Percentiles rank a stretch among this genome's conserved stretches.
Evolutionary conservation across 2,797 vertebrate species (phyloP).

Genomic region (Gadopsis bispinosus): DNA sequence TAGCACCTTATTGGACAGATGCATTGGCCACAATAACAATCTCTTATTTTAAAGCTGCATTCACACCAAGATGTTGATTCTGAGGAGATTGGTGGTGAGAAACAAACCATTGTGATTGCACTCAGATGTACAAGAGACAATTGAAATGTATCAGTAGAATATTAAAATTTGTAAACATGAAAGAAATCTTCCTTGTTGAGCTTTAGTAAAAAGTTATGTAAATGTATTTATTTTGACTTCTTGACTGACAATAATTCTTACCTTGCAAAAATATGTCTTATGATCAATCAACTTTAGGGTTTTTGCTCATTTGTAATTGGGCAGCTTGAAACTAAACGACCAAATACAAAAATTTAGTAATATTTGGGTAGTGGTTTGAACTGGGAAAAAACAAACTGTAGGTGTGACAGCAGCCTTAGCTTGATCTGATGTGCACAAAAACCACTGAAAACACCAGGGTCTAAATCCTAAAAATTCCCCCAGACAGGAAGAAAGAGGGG

Average conservation of each 20-base stretch:
- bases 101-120: not conserved
- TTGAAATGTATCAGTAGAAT: not conserved
- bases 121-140: not conserved
- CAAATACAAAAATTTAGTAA: not conserved
- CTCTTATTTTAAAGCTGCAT: conserved; percentile 6
- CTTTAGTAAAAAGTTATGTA: not conserved
- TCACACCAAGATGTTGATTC: not conserved
- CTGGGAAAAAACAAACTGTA: not conserved
- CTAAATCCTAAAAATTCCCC: conserved; percentile 23
- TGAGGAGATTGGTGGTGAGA: not conserved
- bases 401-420: not conserved
- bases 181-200: not conserved
- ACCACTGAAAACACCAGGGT: not conserved
- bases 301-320: not conserved
- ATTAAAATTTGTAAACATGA: not conserved
- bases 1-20: conserved; percentile 12
- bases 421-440: not conserved
- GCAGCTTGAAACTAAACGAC: conserved; percentile 6
- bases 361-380: conserved; percentile 7
- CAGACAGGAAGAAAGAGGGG: conserved; percentile 34
- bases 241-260: not conserved
- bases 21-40: conserved; percentile 7
- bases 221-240: not conserved
- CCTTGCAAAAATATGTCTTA: not conserved
- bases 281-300: not conserved